A percentile compares a stretch with the other conserved stretches of the same genome.
phyloP scores from a whole-genome alignment of 2,888 invertebrate species.

The Drosophila emarginata region DNA sequence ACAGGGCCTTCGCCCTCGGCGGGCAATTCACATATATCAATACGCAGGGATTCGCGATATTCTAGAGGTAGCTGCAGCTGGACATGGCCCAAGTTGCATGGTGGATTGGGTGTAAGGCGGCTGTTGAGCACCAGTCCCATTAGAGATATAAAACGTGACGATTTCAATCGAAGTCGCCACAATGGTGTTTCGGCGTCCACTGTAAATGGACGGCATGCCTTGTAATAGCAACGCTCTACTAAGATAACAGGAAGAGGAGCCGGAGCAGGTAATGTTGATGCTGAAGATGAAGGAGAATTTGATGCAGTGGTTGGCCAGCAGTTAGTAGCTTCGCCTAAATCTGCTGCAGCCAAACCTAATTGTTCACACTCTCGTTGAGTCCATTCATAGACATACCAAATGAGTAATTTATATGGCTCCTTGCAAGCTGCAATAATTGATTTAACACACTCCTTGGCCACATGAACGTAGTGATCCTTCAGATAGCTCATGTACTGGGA shows the following conservation, averaged over 20 bases:
- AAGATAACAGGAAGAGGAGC: constrained; percentile 44
- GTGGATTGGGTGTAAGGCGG: constrained; percentile 77
- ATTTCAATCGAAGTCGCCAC: constrained; percentile 73
- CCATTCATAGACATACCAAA: constrained; percentile 81
- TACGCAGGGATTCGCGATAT: constrained; percentile 76
- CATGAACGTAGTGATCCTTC: constrained; percentile 79
- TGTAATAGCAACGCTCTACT: constrained; percentile 80
- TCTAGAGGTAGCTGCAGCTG: constrained; percentile 51
- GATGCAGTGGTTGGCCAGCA: constrained; percentile 25
- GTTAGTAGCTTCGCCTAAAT: constrained; percentile 46
- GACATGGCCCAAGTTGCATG: constrained; percentile 47
- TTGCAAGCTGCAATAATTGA: constrained; percentile 75
- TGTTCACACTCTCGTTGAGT: constrained; percentile 79
- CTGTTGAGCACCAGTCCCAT: constrained; percentile 80
- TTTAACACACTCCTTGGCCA: constrained; percentile 81
- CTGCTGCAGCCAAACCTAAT: constrained; percentile 64
- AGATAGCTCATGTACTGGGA: constrained; percentile 77
- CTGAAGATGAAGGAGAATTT: constrained; percentile 9
- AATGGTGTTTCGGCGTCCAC: constrained; percentile 70
- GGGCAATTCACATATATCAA: constrained; percentile 70
- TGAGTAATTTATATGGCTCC: constrained; percentile 72
- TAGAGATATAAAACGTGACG: constrained; percentile 79
- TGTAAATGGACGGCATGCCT: constrained; percentile 80
- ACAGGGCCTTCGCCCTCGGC: constrained; percentile 30
- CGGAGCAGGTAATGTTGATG: constrained; percentile 18